Evolutionary conservation across 2,113 vertebrate species (phyloP).

Genomic region (Acrocephalus arundinaceus): DNA sequence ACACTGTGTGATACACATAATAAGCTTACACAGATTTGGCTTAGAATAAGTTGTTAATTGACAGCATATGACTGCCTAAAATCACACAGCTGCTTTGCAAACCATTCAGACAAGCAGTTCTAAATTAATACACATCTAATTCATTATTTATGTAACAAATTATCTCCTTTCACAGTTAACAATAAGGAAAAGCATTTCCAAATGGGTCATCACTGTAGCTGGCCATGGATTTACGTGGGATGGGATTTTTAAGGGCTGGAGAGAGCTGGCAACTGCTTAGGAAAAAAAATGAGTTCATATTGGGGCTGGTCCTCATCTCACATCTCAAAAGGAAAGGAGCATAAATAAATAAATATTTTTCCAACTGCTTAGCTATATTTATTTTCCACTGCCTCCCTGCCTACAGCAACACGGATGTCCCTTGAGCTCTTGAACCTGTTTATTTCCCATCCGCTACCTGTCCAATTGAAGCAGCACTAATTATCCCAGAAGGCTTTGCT

Average conservation of each 20-base stretch:
- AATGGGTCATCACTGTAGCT: conserved; percentile 23
- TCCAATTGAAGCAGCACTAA: conserved; percentile 69
- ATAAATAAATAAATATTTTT: conserved; percentile 71
- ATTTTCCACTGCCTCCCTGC: conserved; percentile 58
- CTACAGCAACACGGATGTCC: conserved; percentile 61
- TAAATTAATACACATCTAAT: conserved; percentile 59
- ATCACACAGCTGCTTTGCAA: conserved; percentile 50
- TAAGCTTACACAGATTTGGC: conserved; percentile 51
- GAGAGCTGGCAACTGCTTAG: neutral
- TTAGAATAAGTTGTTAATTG: conserved; percentile 51
- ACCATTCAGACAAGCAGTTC: conserved; percentile 50
- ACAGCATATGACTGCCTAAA: conserved; percentile 54
- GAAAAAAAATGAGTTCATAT: neutral
- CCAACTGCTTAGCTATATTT: conserved; percentile 69
- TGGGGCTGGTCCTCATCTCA: neutral
- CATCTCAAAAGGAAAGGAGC: conserved; percentile 41
- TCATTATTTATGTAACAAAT: conserved; percentile 71
- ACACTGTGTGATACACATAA: conserved; percentile 12
- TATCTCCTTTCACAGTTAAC: conserved; percentile 53
- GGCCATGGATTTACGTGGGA: neutral
- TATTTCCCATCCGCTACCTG: conserved; percentile 19
- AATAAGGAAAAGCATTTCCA: conserved; percentile 45
- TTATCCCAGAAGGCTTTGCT: conserved; percentile 52
- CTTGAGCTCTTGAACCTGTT: conserved; percentile 65
- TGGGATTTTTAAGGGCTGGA: neutral